These are phyloP conservation scores for Harpagoxenus sublaevis DNA, from an alignment of 2,888 invertebrate genomes.

Conservation along the genomic window DNA sequence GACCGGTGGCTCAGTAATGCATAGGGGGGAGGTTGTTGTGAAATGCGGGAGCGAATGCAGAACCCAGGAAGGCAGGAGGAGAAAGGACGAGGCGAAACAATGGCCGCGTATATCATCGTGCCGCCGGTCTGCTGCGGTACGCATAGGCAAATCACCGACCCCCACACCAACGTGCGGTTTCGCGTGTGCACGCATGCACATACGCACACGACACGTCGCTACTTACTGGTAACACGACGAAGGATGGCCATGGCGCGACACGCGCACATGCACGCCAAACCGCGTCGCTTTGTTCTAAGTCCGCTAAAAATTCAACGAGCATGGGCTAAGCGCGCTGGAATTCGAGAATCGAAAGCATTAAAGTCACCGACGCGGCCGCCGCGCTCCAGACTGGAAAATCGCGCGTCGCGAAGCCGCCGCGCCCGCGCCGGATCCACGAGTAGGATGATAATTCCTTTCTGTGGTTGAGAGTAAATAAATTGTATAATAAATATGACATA, in stretches of 20 bases:
- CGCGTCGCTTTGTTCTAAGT: constrained; percentile 80
- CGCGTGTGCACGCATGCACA: constrained; percentile 60
- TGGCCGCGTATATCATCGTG: constrained; percentile 86
- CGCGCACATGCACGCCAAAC: constrained; percentile 30
- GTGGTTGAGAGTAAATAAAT: background rate
- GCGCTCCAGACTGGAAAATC: background rate
- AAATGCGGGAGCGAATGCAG: constrained; percentile 33
- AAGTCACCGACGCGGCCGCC: constrained; percentile 4
- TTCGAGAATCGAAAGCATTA: constrained; percentile 81
- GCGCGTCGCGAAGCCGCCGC: background rate
- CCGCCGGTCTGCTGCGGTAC: constrained; percentile 83
- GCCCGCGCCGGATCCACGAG: too few relatives aligned
- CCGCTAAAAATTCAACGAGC: constrained; percentile 78
- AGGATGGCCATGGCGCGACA: constrained; percentile 13
- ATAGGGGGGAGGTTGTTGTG: constrained; percentile 17
- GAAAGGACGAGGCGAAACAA: constrained; percentile 79
- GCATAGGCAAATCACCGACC: constrained; percentile 85
- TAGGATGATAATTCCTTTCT: background rate
- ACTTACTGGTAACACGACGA: constrained; percentile 31
- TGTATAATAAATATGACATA: background rate
- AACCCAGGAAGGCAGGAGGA: constrained; percentile 49
- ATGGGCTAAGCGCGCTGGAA: constrained; percentile 80
- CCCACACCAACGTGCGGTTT: constrained; percentile 65
- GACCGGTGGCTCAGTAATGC: constrained; percentile 50
- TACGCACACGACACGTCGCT: constrained; percentile 50